phyloP scores from a whole-genome alignment of 2,888 invertebrate genomes.

The Cylindroiulus punctatus region DNA sequence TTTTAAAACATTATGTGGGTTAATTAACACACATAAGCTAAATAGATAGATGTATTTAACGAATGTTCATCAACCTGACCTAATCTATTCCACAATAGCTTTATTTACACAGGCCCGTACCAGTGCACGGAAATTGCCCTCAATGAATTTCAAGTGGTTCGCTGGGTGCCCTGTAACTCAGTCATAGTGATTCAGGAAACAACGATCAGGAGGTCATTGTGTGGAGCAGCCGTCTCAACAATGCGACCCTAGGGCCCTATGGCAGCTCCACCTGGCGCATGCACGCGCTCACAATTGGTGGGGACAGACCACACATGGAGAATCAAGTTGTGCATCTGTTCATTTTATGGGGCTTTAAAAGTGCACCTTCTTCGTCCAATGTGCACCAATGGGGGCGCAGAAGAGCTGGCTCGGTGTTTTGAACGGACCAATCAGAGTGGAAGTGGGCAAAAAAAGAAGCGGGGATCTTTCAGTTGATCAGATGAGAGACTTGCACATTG shows the following conservation, averaged over 20 bases:
- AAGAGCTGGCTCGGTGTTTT: background rate
- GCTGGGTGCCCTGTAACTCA: background rate
- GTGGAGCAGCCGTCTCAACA: background rate
- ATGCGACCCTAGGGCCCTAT: conserved; percentile 21
- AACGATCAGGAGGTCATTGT: conserved; percentile 5
- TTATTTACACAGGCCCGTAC: background rate
- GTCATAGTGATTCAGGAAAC: background rate
- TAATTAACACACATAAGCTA: too few relatives aligned
- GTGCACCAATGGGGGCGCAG: background rate
- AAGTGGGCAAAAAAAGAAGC: background rate
- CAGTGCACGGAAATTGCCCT: background rate
- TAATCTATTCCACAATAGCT: background rate
- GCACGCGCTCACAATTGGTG: conserved; percentile 37
- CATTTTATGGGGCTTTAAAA: conserved; percentile 34
- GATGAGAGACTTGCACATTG: conserved; percentile 34
- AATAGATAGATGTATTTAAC: too few relatives aligned
- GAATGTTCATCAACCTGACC: background rate
- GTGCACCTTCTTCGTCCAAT: conserved; percentile 3
- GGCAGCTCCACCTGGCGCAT: conserved; percentile 36
- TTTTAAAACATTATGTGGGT: too few relatives aligned
- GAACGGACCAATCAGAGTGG: background rate
- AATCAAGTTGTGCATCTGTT: conserved; percentile 54
- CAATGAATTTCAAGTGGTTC: conserved; percentile 26
- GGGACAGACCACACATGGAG: conserved; percentile 54
- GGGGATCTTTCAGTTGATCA: conserved; percentile 11